These are phyloP conservation scores for Subacronicta megacephala DNA, from an alignment of 2,888 invertebrate species.

Conservation along the genomic window DNA sequence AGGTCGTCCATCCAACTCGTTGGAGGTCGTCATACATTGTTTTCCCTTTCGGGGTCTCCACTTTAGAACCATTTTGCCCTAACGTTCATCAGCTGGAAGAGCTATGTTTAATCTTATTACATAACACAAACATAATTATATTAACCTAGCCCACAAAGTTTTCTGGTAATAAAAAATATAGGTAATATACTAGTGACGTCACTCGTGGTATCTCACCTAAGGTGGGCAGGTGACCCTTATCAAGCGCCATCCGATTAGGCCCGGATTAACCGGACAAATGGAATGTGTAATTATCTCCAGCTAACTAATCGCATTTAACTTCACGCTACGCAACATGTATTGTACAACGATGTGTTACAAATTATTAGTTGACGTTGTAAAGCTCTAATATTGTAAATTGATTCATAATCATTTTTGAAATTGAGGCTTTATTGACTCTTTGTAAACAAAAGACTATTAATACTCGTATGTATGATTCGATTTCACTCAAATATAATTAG, in stretches of 20 bases:
- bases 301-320: constrained; percentile 74
- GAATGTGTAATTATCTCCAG: constrained; percentile 87
- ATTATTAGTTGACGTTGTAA: not conserved
- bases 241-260: constrained; percentile 80
- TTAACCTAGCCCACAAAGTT: not conserved
- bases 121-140: not conserved
- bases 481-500: no score
- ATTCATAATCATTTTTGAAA: no score
- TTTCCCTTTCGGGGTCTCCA: no score
- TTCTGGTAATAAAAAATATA: constrained; percentile 11
- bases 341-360: constrained; percentile 36
- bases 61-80: no score
- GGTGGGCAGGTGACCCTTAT: constrained; percentile 77
- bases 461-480: no score
- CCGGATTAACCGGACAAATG: constrained; percentile 85
- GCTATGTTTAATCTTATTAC: no score
- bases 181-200: constrained; percentile 35
- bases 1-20: no score
- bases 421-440: no score
- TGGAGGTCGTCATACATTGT: no score
- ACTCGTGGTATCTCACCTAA: constrained; percentile 56
- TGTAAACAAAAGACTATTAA: no score
- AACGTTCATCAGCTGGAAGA: no score
- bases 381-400: not conserved
- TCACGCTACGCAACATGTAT: constrained; percentile 48